These are phyloP conservation scores for Philereme transversata DNA, from an alignment of 2,888 invertebrate genomes.

Conservation along the genomic window DNA sequence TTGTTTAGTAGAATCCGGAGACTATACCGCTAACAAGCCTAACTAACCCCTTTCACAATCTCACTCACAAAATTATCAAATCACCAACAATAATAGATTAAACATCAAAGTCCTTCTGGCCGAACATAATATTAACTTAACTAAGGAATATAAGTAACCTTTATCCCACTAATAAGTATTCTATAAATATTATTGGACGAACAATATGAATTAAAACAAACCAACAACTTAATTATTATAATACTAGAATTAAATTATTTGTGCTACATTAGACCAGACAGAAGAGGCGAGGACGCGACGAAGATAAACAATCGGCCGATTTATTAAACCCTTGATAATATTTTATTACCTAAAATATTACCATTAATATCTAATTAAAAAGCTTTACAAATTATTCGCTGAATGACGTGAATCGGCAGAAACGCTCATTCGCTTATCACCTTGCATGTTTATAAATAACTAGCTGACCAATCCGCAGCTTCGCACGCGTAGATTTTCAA, in stretches of 20 bases:
- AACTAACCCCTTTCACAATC: not conserved
- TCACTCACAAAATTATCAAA: constrained; percentile 24
- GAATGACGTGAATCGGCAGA: not conserved
- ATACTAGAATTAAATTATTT: constrained; percentile 25
- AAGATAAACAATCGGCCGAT: constrained; percentile 5
- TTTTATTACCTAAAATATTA: not conserved
- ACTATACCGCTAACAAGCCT: too few species aligned
- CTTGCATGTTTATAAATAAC: too few species aligned
- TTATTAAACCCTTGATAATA: not conserved
- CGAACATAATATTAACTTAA: too few species aligned
- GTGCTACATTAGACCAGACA: constrained; percentile 20
- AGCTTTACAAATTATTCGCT: not conserved
- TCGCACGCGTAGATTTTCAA: too few species aligned
- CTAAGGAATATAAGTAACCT: constrained; percentile 11
- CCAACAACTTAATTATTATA: constrained; percentile 47
- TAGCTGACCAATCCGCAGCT: too few species aligned
- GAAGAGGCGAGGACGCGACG: too few species aligned
- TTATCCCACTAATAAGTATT: constrained; percentile 14
- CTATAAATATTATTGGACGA: constrained; percentile 42
- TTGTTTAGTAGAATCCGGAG: too few species aligned
- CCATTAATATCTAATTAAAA: too few species aligned
- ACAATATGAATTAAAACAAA: constrained; percentile 45
- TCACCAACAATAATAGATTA: constrained; percentile 27
- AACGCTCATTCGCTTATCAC: too few species aligned
- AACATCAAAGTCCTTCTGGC: too few species aligned